These are phyloP conservation scores for Anarrhichthys ocellatus DNA, from an alignment of 2,113 vertebrate species.

Conservation along the genomic window DNA sequence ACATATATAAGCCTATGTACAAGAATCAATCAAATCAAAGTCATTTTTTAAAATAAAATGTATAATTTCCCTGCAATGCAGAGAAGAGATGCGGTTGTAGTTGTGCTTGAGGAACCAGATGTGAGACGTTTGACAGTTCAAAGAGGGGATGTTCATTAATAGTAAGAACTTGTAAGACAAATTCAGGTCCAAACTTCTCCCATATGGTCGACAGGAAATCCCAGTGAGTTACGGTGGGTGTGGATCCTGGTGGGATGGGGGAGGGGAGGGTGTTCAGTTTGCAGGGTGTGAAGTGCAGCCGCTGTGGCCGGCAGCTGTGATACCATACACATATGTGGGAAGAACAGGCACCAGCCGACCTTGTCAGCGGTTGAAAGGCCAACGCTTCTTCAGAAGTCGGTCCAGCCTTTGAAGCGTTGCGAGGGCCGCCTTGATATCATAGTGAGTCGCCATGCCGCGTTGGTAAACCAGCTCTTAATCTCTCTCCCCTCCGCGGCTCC, in stretches of 20 bases:
- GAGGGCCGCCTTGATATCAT: slow-evolving; percentile 44
- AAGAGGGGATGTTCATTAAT: neutral
- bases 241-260: neutral
- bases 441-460: slow-evolving; percentile 36
- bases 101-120: neutral
- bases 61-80: neutral
- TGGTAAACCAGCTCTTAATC: slow-evolving; percentile 59
- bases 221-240: slow-evolving; percentile 6
- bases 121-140: neutral
- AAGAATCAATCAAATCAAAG: too few relatives aligned
- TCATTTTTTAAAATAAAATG: neutral
- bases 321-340: slow-evolving; percentile 60
- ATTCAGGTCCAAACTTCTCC: slow-evolving; percentile 1
- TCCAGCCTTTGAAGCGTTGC: slow-evolving; percentile 73
- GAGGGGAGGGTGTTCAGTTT: neutral
- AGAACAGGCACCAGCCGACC: slow-evolving; percentile 54
- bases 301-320: slow-evolving; percentile 47
- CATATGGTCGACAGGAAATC: slow-evolving; percentile 32
- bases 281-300: slow-evolving; percentile 17
- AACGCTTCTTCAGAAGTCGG: slow-evolving; percentile 65
- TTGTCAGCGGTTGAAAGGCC: slow-evolving; percentile 67
- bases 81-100: neutral
- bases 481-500: slow-evolving; percentile 21
- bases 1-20: neutral
- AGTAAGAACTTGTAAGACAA: slow-evolving; percentile 2